Evolutionary conservation across 2,888 invertebrate species (phyloP).

Genomic region (Nomada fabriciana): DNA sequence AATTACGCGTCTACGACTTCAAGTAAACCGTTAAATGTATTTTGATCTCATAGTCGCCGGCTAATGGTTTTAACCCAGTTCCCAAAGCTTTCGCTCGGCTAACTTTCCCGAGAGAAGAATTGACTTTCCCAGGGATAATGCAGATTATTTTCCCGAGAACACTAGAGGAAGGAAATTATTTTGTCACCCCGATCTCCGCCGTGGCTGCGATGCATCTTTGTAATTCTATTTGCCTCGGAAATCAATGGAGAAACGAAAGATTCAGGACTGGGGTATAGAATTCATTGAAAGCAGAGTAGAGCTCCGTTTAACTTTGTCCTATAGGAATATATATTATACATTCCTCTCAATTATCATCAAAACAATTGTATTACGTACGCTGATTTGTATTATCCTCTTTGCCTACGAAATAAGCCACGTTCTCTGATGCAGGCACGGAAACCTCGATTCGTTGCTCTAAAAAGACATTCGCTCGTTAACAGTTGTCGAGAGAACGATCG

Average conservation of each 20-base stretch:
- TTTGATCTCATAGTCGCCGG: slow-evolving; percentile 48
- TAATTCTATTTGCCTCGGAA: slow-evolving; percentile 23
- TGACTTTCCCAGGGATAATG: slow-evolving; percentile 18
- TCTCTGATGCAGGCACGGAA: background rate
- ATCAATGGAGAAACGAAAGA: slow-evolving; percentile 20
- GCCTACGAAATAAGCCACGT: background rate
- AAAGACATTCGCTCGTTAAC: slow-evolving; percentile 71
- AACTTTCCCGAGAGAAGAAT: slow-evolving; percentile 20
- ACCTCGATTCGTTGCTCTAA: slow-evolving; percentile 52
- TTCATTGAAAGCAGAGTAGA: background rate
- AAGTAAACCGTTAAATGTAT: slow-evolving; percentile 39
- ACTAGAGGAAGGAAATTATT: slow-evolving; percentile 18
- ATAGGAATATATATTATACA: background rate
- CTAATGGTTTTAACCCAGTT: slow-evolving; percentile 52
- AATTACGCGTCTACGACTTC: slow-evolving; percentile 39
- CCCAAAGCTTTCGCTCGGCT: slow-evolving; percentile 1
- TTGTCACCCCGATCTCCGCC: slow-evolving; percentile 10
- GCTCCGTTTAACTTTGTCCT: background rate
- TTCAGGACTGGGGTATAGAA: background rate
- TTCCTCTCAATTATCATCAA: background rate
- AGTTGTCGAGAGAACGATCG: slow-evolving; percentile 63
- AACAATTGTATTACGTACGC: background rate
- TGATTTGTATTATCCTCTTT: background rate
- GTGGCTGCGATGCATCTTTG: slow-evolving; percentile 17
- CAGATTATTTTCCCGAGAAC: slow-evolving; percentile 22